A percentile compares a stretch with the other conserved stretches of the same genome.
Conservation (phyloP, 2,797 vertebrate species). For the Harpagifer antarcticus region DNA sequence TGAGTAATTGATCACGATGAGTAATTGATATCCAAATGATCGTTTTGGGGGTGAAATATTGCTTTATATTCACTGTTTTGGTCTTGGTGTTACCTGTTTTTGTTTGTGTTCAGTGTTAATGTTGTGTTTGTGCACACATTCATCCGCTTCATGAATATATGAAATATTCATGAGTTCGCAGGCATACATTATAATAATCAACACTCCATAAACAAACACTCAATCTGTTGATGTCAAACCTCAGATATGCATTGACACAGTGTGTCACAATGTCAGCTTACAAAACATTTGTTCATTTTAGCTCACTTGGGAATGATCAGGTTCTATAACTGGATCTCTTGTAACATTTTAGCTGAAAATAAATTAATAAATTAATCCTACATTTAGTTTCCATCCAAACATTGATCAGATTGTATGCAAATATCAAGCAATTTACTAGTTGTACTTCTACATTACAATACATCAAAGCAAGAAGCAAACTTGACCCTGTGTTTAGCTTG, state of each 20-base stretch:
- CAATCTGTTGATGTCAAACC: constrained; percentile 54
- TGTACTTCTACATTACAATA: background rate
- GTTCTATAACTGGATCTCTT: background rate
- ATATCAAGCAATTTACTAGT: background rate
- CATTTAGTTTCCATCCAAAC: background rate
- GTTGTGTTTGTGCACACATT: constrained; percentile 49
- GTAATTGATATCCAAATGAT: too few species aligned
- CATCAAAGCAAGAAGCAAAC: background rate
- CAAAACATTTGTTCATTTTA: background rate
- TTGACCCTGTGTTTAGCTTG: background rate
- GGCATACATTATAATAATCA: constrained; percentile 14
- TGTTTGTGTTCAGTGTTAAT: constrained; percentile 53
- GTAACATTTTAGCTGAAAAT: background rate
- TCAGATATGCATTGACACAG: constrained; percentile 12
- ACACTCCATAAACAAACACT: constrained; percentile 3
- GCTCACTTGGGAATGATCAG: background rate
- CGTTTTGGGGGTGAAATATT: too few species aligned
- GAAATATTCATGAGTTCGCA: constrained; percentile 41
- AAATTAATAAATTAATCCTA: background rate
- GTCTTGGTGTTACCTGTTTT: constrained; percentile 18
- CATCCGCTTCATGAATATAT: constrained; percentile 37
- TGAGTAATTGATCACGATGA: too few species aligned
- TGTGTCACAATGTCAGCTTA: background rate
- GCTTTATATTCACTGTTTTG: constrained; percentile 21
- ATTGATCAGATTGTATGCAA: background rate